Percentiles rank a stretch among this genome's conserved stretches.
Evolutionary conservation across 2,797 vertebrate genomes (phyloP).

Genomic region (Darevskia nairensis): DNA sequence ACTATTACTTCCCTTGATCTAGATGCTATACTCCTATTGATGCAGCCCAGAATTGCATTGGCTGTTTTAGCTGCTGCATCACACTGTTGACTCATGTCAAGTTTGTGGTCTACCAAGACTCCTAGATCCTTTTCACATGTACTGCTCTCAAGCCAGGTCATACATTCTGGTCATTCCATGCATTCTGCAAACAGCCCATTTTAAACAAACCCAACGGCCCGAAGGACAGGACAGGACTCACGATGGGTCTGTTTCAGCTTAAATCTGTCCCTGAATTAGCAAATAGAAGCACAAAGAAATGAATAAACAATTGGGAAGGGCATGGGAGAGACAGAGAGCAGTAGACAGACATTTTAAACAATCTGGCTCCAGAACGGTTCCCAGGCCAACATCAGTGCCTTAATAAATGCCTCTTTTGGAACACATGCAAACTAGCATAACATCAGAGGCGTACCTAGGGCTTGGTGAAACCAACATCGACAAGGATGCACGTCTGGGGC

Average conservation of each 20-base stretch:
- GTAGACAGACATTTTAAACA: constrained; percentile 70
- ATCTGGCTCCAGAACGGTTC: constrained; percentile 44
- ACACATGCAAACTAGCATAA: neutral
- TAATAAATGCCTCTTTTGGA: constrained; percentile 12
- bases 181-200: constrained; percentile 37
- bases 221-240: constrained; percentile 61
- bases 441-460: too few relatives aligned
- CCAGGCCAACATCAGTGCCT: constrained; percentile 50
- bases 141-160: too few relatives aligned
- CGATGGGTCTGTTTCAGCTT: constrained; percentile 66
- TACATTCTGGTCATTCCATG: constrained; percentile 71
- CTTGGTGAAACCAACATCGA: too few relatives aligned
- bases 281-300: constrained; percentile 61
- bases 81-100: too few relatives aligned
- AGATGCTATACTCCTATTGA: too few relatives aligned
- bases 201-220: constrained; percentile 67
- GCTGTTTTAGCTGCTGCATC: too few relatives aligned
- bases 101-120: too few relatives aligned
- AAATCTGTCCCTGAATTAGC: constrained; percentile 66
- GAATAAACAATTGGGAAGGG: constrained; percentile 65
- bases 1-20: too few relatives aligned
- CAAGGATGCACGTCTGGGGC: too few relatives aligned
- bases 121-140: too few relatives aligned
- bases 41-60: too few relatives aligned
- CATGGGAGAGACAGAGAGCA: constrained; percentile 43